A percentile compares a stretch with the other conserved stretches of the same genome.
These are phyloP conservation scores for Cephonodes hylas DNA, from an alignment of 2,888 invertebrate species.

Conservation along the genomic window DNA sequence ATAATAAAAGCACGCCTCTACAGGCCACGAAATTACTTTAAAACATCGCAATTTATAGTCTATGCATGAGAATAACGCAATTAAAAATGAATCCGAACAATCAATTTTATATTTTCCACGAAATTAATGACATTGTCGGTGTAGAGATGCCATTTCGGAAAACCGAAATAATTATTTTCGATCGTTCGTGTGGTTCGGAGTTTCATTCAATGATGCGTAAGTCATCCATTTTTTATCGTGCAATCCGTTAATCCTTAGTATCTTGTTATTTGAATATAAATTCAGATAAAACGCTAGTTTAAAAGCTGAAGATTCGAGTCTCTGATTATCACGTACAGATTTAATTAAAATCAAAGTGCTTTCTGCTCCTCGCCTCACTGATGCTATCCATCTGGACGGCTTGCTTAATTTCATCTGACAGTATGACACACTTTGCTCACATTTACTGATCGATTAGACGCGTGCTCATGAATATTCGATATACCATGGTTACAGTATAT, in stretches of 20 bases:
- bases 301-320: background rate
- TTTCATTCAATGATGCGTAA: background rate
- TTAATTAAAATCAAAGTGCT: background rate
- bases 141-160: background rate
- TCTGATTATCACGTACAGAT: too few relatives aligned
- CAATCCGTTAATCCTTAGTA: background rate
- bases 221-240: background rate
- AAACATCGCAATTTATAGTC: background rate
- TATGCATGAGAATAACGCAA: background rate
- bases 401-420: constrained; percentile 2
- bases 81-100: background rate
- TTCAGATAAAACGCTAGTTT: background rate
- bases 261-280: background rate
- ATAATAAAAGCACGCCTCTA: constrained; percentile 4
- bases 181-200: background rate
- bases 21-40: background rate
- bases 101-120: background rate
- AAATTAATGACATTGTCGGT: background rate
- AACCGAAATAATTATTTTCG: background rate
- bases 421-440: constrained; percentile 6
- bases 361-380: background rate
- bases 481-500: constrained; percentile 11
- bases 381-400: background rate
- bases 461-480: constrained; percentile 2
- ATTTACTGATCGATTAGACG: constrained; percentile 9